Conservation (phyloP, 2,888 invertebrate genomes). For the Willowsia nigromaculata region DNA sequence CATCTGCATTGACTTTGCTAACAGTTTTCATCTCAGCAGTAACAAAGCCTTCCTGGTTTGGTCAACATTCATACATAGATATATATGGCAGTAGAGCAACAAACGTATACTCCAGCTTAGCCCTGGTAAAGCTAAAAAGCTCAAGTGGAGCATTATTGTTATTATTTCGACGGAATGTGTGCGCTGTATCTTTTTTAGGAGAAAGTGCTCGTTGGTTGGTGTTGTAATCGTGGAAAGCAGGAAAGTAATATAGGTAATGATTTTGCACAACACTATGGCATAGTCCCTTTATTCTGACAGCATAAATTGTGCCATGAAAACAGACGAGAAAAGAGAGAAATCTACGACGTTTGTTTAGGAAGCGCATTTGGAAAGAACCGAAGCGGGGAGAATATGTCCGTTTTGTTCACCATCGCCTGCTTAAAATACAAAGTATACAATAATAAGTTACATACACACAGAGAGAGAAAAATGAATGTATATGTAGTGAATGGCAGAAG, state of each 20-base stretch:
- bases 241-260: constrained; percentile 5
- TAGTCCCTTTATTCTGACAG: not conserved
- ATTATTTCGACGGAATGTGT: constrained; percentile 5
- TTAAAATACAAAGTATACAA: not conserved
- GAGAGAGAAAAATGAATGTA: not conserved
- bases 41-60: not conserved
- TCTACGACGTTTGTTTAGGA: not conserved
- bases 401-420: not conserved
- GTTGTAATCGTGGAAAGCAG: not conserved
- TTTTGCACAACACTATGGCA: not conserved
- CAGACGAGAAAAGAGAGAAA: not conserved
- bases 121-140: not conserved
- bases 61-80: not conserved
- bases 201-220: not conserved
- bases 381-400: constrained; percentile 11
- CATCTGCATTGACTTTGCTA: not conserved
- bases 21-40: not conserved
- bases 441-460: not conserved
- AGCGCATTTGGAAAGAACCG: not conserved
- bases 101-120: not conserved
- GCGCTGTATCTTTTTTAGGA: not conserved
- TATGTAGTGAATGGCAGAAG: not conserved
- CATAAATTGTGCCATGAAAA: not conserved
- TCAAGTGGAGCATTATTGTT: not conserved
- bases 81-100: constrained; percentile 17